A percentile compares a stretch with the other conserved stretches of the same genome.
Conservation (phyloP, 1,140 invertebrate species). For the Chrysomallon squamiferum region DNA sequence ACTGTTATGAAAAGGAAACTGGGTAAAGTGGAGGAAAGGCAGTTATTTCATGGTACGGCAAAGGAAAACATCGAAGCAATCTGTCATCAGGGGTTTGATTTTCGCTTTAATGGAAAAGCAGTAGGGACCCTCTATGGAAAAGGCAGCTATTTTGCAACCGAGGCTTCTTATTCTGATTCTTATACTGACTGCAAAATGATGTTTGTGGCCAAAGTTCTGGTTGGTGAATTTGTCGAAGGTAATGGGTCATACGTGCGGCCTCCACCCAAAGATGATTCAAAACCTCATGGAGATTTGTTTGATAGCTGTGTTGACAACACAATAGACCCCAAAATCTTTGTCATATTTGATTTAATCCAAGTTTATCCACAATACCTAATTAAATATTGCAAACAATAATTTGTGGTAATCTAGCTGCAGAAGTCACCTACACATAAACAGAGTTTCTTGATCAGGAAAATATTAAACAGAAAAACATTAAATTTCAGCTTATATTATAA, state of each 20-base stretch:
- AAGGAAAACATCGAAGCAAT: slow-evolving; percentile 34
- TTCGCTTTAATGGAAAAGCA: slow-evolving; percentile 32
- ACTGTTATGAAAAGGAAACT: not conserved
- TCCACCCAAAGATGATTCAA: slow-evolving; percentile 34
- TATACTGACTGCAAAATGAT: slow-evolving; percentile 39
- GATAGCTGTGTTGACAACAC: slow-evolving; percentile 52
- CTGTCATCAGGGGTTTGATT: slow-evolving; percentile 45
- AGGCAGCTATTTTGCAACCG: slow-evolving; percentile 50
- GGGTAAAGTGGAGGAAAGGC: slow-evolving; percentile 14
- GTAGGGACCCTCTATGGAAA: slow-evolving; percentile 49
- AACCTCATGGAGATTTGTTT: slow-evolving; percentile 36
- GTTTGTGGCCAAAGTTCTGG: slow-evolving; percentile 47
- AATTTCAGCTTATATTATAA: too few species aligned
- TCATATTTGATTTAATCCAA: slow-evolving; percentile 49
- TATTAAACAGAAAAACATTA: too few species aligned
- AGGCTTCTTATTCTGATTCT: slow-evolving; percentile 39
- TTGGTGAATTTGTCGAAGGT: slow-evolving; percentile 43
- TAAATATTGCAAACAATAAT: slow-evolving; percentile 24
- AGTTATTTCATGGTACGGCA: slow-evolving; percentile 47
- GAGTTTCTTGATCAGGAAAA: too few species aligned
- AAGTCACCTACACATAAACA: too few species aligned
- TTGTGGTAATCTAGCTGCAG: too few species aligned
- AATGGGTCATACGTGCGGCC: slow-evolving; percentile 26
- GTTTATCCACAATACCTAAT: slow-evolving; percentile 56
- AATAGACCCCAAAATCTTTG: slow-evolving; percentile 43